phyloP scores from a whole-genome alignment of 2,113 vertebrate genomes.

The human region DNA sequence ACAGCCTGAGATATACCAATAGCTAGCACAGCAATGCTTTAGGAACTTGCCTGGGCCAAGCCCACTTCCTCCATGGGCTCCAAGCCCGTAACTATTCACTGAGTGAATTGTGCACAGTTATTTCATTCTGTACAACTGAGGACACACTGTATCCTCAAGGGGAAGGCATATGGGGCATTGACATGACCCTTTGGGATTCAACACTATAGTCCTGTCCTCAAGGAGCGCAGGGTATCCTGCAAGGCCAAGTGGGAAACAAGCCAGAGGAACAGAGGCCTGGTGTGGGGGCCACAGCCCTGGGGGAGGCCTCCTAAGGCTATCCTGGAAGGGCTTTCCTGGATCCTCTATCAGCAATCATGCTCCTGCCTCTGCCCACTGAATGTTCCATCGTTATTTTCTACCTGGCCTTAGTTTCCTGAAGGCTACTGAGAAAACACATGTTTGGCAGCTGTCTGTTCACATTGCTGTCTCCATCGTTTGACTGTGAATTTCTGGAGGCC shows the following conservation, averaged over 20 bases:
- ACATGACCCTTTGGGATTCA: neutral
- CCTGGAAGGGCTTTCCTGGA: neutral
- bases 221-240: neutral
- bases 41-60: neutral
- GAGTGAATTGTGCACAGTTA: neutral
- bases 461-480: neutral
- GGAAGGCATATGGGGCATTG: neutral
- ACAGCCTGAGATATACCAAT: neutral
- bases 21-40: neutral
- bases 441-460: neutral
- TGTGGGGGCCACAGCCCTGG: neutral
- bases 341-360: neutral
- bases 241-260: neutral
- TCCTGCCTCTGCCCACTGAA: neutral
- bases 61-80: neutral
- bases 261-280: neutral
- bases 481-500: neutral
- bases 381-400: neutral
- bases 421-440: neutral
- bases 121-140: too few relatives aligned
- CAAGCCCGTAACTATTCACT: rapidly evolving
- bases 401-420: neutral
- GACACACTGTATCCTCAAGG: neutral
- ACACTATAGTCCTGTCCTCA: neutral
- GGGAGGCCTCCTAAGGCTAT: neutral